Conservation (phyloP, 2,113 vertebrate genomes). For the Mormoops blainvillei region DNA sequence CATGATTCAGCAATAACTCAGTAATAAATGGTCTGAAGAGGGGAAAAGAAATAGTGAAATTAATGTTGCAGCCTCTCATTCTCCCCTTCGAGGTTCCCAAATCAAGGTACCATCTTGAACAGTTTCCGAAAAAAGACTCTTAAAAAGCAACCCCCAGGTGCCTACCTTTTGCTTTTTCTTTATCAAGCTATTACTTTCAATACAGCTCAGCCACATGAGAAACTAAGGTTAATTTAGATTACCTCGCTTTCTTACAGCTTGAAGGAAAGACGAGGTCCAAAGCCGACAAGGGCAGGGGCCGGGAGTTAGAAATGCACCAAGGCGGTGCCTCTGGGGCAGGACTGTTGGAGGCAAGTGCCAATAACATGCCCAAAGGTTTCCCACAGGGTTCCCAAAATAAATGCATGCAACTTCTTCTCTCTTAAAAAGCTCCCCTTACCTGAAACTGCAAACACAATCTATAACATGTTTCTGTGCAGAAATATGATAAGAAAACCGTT, state of each 20-base stretch:
- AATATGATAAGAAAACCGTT: not conserved
- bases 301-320: constrained; percentile 74
- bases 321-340: constrained; percentile 43
- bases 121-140: constrained; percentile 28
- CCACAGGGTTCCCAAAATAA: constrained; percentile 46
- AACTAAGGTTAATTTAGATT: constrained; percentile 54
- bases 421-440: constrained; percentile 37
- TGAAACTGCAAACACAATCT: constrained; percentile 29
- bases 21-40: not conserved
- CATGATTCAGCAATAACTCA: not conserved
- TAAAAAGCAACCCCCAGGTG: constrained; percentile 58
- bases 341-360: constrained; percentile 57
- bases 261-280: constrained; percentile 65
- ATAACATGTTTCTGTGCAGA: not conserved
- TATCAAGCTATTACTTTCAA: constrained; percentile 28
- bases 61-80: constrained; percentile 3
- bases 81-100: not conserved
- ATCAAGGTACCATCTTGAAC: constrained; percentile 60
- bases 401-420: constrained; percentile 15
- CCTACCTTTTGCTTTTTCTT: constrained; percentile 36
- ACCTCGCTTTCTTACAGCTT: constrained; percentile 49
- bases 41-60: constrained; percentile 64
- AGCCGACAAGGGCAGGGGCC: constrained; percentile 53
- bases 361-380: constrained; percentile 73
- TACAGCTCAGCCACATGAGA: constrained; percentile 22